Base-by-base conservation (phyloP, 2,113 vertebrate species). In the Podarcis raffonei region DNA sequence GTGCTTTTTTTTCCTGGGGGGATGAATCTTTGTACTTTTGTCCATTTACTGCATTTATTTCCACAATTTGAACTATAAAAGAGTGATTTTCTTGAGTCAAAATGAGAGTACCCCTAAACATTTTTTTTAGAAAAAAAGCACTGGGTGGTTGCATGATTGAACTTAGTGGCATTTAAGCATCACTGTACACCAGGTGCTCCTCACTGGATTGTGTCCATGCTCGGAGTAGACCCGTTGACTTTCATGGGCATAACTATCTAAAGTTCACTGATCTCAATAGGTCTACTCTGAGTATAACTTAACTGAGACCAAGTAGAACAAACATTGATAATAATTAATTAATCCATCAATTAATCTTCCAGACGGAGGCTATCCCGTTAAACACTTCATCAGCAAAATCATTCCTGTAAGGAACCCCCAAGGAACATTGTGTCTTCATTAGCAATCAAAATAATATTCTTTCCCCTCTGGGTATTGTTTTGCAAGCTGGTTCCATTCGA, bases 401-500 rank as follows among this genome's bases (percentile, higher is more conserved):
- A 65, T 74, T 39, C 32, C 32, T 48, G n/a, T 71, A 83, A 75
- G 7, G 72, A 74, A 65, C 27, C 80, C 69, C 30, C 42, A 62
- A 66, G 62, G 62, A 68, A 90, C 92, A 87, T 62, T 87, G 7
- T 75, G 84, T 87, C 87, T 48, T 93, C 85, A 84, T 92, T 93
- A 92, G 32, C 74, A 90, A 91, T 89, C 88, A 80, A 85, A 82
- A 81, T 23, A 89, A 57, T 90, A 79, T 93, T 92, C 74, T 39
- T 91, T 88, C 86, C 83, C 90, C 84, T 91, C 12, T 57, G 65
- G n/a, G 8, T 84, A 20, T 62, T 89, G 12, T 85, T 35, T 35
- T 48, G 59, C 76, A 81, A 84, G 82, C 22, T 86, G 35, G 87
- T 89, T 90, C 57, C 72, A 89, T 87, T 35, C 30, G 57, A 42